Evolutionary conservation across 2,797 vertebrate species (phyloP).

Genomic region (Chelmon rostratus): DNA sequence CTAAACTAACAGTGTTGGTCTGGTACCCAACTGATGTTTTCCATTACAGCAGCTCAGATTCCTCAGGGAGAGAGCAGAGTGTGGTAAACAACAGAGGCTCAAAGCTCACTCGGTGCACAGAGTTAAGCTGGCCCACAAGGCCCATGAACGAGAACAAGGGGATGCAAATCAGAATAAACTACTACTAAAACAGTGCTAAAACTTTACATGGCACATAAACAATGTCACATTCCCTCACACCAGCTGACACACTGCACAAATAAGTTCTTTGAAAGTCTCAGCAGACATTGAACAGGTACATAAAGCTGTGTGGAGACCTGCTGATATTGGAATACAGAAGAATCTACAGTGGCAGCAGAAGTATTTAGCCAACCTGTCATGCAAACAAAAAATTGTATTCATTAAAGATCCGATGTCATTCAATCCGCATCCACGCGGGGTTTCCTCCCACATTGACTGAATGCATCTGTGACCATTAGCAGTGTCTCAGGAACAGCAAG

Average conservation of each 20-base stretch:
- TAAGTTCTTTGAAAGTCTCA: conserved; percentile 37
- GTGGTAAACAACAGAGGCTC: conserved; percentile 81
- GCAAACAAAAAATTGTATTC: conserved; percentile 62
- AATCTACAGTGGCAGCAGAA: conserved; percentile 5
- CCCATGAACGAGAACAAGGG: conserved; percentile 53
- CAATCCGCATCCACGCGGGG: conserved; percentile 11
- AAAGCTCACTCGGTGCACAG: conserved; percentile 53
- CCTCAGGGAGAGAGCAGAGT: conserved; percentile 73
- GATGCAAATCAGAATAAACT: conserved; percentile 73
- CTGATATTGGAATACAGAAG: neutral
- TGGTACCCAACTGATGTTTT: conserved; percentile 79
- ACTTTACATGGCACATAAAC: conserved; percentile 58
- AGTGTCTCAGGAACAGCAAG: conserved; percentile 19
- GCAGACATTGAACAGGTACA: conserved; percentile 3
- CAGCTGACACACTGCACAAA: conserved; percentile 19
- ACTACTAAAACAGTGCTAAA: conserved; percentile 64
- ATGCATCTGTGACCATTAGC: conserved; percentile 54
- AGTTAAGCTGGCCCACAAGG: conserved; percentile 75
- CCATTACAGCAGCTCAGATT: conserved; percentile 64
- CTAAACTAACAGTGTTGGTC: conserved; percentile 45
- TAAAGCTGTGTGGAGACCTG: conserved; percentile 1
- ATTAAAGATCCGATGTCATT: conserved; percentile 45
- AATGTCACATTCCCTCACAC: conserved; percentile 25
- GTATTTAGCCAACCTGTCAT: conserved; percentile 69
- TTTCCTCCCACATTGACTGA: conserved; percentile 30